Conservation (phyloP, 2,797 vertebrate species). For the Triplophysa bombifrons region DNA sequence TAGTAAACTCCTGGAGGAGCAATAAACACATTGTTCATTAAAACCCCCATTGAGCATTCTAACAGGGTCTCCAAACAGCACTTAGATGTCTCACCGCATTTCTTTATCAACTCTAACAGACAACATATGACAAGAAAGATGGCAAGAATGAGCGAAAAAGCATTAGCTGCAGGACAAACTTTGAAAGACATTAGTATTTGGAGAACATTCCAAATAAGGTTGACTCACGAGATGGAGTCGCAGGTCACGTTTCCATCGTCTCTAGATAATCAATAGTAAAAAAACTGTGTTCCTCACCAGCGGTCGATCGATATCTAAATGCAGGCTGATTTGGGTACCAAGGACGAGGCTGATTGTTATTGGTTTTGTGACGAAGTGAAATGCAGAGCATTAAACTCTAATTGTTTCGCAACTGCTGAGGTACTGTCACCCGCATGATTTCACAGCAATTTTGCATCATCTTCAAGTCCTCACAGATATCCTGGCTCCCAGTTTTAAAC, state of each 20-base stretch:
- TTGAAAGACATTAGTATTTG: slow-evolving; percentile 10
- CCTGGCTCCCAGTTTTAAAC: background rate
- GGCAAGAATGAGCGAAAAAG: background rate
- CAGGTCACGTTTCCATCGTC: slow-evolving; percentile 43
- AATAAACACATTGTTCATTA: slow-evolving; percentile 16
- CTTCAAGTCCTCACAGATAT: background rate
- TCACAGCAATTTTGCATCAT: slow-evolving; percentile 26
- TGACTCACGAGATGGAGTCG: slow-evolving; percentile 26
- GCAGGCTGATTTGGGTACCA: slow-evolving; percentile 68
- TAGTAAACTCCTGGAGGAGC: slow-evolving; percentile 16
- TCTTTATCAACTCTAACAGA: slow-evolving; percentile 20
- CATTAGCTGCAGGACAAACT: slow-evolving; percentile 5
- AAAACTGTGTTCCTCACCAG: slow-evolving; percentile 61
- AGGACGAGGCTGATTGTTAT: slow-evolving; percentile 79
- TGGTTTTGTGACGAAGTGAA: slow-evolving; percentile 78
- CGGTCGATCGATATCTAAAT: slow-evolving; percentile 74
- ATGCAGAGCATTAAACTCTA: slow-evolving; percentile 70
- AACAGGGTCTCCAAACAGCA: background rate
- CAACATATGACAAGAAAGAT: background rate
- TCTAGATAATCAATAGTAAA: slow-evolving; percentile 70
- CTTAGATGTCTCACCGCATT: slow-evolving; percentile 1
- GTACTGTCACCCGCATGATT: slow-evolving; percentile 21
- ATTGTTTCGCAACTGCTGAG: slow-evolving; percentile 66
- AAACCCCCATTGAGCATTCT: background rate
- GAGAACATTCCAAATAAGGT: slow-evolving; percentile 1